Base-by-base conservation (phyloP, 2,888 invertebrate genomes). In the Omphaloscelis lunosa region DNA sequence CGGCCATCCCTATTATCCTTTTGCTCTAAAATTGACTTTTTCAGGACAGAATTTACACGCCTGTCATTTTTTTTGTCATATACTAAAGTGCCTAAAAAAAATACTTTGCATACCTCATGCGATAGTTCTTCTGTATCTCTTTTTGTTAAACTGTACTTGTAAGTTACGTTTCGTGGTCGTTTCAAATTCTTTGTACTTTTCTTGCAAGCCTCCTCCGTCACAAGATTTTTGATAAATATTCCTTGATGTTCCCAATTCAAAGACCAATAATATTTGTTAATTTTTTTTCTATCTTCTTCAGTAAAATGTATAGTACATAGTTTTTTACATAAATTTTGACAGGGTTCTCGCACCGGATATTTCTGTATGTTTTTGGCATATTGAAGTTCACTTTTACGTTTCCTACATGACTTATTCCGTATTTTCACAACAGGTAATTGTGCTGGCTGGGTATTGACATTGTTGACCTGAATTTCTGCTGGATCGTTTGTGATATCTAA, bases 1-100 rank as follows among this genome's bases (percentile, higher is more conserved):
- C 72, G 72, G 67, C 75, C 79, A 75, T 75, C 79, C 48, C 75
- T 75, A 72, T 79, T 71, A 75, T 79, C 78, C 66, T 78, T 78
- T 75, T 79, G 74, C 39, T 71, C 75, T 68, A 72, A 63, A 72
- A 79, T 41, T 63, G 72, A 68, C 69, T 75, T 79, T 75, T 75
- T 75, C 75, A 79, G 63, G 27, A 75, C 72, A 72, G 45, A 48
- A 75, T 72, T 39, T 75, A 79, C 72, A 79, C 72, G 75, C 53
- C 72, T 61, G 62, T 71, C 71, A 71, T 72, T 79, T 72, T 75
- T 75, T 75, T 72, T 75, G 63, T 75, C 72, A 72, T 75, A 79
- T 69, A 72, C 79, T 51, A 78, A 63, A 63, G 72, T 77, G 45
- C 73, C 69, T 73, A 77, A 77, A 58, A 77, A 77, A 77, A 77